Conservation (phyloP, 1,140 invertebrate species). For the Tetramorium simillimum region DNA sequence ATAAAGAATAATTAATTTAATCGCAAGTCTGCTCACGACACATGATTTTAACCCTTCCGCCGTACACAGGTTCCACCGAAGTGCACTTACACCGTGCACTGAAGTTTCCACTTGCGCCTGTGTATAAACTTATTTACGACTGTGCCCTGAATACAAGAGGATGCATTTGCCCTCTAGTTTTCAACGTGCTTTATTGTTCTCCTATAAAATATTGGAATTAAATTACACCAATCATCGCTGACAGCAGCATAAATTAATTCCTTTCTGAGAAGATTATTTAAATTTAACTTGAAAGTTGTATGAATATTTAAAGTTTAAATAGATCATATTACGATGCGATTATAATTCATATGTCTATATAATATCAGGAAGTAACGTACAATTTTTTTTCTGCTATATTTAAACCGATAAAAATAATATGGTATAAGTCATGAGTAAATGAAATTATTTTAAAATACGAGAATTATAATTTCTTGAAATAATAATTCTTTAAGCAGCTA, state of each 20-base stretch:
- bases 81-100: slow-evolving; percentile 44
- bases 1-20: slow-evolving; percentile 61
- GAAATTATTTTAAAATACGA: not conserved
- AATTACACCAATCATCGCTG: slow-evolving; percentile 10
- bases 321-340: not conserved
- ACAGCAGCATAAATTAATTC: not conserved
- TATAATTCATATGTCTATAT: not conserved
- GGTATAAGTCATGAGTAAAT: slow-evolving; percentile 1
- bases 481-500: not conserved
- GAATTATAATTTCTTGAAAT: not conserved
- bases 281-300: not conserved
- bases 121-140: slow-evolving; percentile 57
- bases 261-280: not conserved
- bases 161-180: slow-evolving; percentile 50
- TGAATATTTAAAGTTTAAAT: not conserved
- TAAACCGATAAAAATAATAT: not conserved
- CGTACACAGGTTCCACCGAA: slow-evolving; percentile 39
- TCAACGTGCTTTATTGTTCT: slow-evolving; percentile 35
- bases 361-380: not conserved
- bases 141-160: slow-evolving; percentile 47
- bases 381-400: not conserved
- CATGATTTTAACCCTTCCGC: slow-evolving; percentile 55
- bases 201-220: slow-evolving; percentile 26
- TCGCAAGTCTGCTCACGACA: slow-evolving; percentile 45
- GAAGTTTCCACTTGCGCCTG: slow-evolving; percentile 52